phyloP scores from a whole-genome alignment of 2,888 invertebrate genomes.

The Plebejus argus region DNA sequence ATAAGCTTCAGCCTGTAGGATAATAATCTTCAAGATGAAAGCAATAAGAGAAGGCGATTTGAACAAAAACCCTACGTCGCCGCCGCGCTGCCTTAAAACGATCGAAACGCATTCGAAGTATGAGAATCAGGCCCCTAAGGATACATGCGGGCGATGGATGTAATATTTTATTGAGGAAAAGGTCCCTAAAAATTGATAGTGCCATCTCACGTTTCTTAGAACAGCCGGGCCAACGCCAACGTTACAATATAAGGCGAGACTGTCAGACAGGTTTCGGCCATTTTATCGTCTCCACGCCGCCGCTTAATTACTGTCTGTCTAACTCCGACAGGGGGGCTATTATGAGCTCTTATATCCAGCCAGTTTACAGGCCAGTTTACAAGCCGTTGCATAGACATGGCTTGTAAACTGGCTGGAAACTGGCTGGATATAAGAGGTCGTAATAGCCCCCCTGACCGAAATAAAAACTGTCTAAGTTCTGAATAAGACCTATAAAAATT shows the following conservation, averaged over 20 bases:
- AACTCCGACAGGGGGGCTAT: not conserved
- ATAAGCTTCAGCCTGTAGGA: no score
- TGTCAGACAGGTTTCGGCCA: constrained; percentile 10
- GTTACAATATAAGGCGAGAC: constrained; percentile 1
- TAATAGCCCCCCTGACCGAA: no score
- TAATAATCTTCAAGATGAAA: no score
- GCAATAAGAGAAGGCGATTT: no score
- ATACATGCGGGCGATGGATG: not conserved
- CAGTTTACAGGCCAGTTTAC: no score
- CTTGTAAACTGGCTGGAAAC: no score
- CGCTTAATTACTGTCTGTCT: constrained; percentile 1
- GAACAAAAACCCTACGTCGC: no score
- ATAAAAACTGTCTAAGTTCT: not conserved
- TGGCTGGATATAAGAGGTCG: no score
- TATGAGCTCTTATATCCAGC: no score
- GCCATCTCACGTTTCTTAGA: constrained; percentile 17
- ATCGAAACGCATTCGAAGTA: not conserved
- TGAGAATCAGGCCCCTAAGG: not conserved
- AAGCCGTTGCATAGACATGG: no score
- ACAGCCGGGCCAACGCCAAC: not conserved
- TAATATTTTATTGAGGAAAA: constrained; percentile 22
- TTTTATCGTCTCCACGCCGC: not conserved
- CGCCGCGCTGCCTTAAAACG: no score
- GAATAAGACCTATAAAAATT: not conserved
- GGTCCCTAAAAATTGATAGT: constrained; percentile 9